These are phyloP conservation scores for Scaptomyza flava DNA, from an alignment of 2,888 invertebrate species.

Conservation along the genomic window DNA sequence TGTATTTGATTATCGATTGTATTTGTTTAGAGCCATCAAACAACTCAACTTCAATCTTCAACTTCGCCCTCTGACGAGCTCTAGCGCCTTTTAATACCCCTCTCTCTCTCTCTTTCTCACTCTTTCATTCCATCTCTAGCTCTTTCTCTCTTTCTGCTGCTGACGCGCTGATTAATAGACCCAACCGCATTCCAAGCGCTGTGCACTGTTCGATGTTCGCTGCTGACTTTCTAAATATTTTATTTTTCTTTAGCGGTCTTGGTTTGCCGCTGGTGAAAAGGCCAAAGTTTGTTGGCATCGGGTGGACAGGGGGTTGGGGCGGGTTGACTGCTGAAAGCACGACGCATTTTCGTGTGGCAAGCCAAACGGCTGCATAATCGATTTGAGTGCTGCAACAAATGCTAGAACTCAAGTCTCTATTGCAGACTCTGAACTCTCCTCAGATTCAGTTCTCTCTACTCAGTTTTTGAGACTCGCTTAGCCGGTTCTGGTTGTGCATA, in stretches of 20 bases:
- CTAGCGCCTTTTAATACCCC: neutral
- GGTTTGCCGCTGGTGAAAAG: constrained; percentile 54
- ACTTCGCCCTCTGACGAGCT: constrained; percentile 49
- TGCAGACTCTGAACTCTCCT: constrained; percentile 45
- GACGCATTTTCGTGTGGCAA: constrained; percentile 54
- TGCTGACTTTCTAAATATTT: constrained; percentile 76
- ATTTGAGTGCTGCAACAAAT: constrained; percentile 63
- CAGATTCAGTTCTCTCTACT: constrained; percentile 23
- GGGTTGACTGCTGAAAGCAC: constrained; percentile 24
- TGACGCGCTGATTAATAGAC: constrained; percentile 79
- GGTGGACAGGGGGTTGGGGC: neutral
- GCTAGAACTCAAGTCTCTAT: constrained; percentile 31
- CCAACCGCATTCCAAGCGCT: constrained; percentile 76
- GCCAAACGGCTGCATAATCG: constrained; percentile 68
- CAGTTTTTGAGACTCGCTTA: constrained; percentile 67
- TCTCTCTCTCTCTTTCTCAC: neutral
- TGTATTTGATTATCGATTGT: constrained; percentile 76
- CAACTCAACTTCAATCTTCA: constrained; percentile 46
- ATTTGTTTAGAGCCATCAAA: constrained; percentile 63
- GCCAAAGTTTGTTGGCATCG: constrained; percentile 25
- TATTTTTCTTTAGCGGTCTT: constrained; percentile 36
- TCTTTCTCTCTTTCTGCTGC: constrained; percentile 5
- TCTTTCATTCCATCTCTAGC: neutral
- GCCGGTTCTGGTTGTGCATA: constrained; percentile 72
- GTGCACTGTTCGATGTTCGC: constrained; percentile 32